Percentiles rank a stretch among this genome's conserved stretches.
Conservation (phyloP, 2,113 vertebrate species). For the Furnarius figulus region DNA sequence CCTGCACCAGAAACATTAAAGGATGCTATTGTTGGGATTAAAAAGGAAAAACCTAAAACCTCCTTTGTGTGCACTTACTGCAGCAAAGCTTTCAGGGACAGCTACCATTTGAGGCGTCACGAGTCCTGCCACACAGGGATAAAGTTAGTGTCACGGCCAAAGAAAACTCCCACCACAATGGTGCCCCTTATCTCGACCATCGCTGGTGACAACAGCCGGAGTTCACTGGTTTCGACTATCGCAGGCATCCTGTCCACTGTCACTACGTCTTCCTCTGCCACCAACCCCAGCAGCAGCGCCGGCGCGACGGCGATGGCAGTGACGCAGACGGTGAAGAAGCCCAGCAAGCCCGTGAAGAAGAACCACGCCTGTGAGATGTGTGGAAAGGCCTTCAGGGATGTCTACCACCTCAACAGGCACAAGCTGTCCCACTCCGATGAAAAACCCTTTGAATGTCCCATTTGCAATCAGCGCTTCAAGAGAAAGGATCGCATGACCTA, state of each 20-base stretch:
- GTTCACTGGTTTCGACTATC: constrained; percentile 91
- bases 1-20: constrained; percentile 90
- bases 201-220: constrained; percentile 87
- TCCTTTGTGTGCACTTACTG: constrained; percentile 98
- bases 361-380: constrained; percentile 99
- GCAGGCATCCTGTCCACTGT: constrained; percentile 93
- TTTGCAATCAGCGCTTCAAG: constrained; percentile 98
- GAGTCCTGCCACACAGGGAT: constrained; percentile 97
- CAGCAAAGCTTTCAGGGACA: constrained; percentile 98
- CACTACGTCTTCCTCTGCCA: constrained; percentile 90
- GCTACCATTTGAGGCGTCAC: constrained; percentile 96
- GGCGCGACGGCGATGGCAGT: constrained; percentile 80
- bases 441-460: constrained; percentile 96
- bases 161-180: constrained; percentile 90
- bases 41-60: constrained; percentile 98
- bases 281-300: constrained; percentile 81
- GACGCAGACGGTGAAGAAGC: constrained; percentile 86
- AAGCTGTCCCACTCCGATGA: constrained; percentile 98
- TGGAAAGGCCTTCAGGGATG: constrained; percentile 96
- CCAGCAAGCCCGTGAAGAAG: constrained; percentile 95
- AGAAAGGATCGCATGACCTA: constrained; percentile 99
- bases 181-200: constrained; percentile 95
- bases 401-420: constrained; percentile 97
- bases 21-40: constrained; percentile 87
- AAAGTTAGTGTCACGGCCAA: constrained; percentile 95